phyloP scores from a whole-genome alignment of 2,797 vertebrate species.

The Leptoclinus maculatus region DNA sequence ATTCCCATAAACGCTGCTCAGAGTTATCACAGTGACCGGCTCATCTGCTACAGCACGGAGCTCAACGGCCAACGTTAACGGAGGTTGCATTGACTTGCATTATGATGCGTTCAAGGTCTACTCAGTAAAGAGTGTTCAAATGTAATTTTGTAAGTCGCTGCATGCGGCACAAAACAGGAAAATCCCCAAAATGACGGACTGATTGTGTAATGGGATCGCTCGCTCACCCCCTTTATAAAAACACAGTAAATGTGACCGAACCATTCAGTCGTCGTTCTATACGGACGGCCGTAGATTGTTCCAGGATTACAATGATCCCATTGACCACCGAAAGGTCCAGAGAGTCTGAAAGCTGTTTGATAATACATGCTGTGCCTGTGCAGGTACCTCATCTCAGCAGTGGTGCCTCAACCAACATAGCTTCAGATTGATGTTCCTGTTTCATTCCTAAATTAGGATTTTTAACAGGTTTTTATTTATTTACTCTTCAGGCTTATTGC shows the following conservation, averaged over 20 bases:
- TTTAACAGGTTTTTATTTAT: not conserved
- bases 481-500: not conserved
- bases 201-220: not conserved
- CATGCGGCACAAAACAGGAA: not conserved
- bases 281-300: slow-evolving; percentile 30
- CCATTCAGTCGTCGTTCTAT: not conserved
- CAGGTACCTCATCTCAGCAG: slow-evolving; percentile 24
- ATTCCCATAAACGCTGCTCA: too few species aligned
- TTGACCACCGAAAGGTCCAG: slow-evolving; percentile 32
- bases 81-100: too few species aligned
- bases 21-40: too few species aligned
- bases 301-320: slow-evolving; percentile 33
- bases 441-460: not conserved
- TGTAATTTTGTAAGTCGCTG: not conserved
- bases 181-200: not conserved
- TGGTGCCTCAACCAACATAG: too few species aligned
- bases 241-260: slow-evolving; percentile 4
- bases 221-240: not conserved
- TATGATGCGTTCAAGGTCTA: too few species aligned
- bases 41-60: too few species aligned
- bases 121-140: too few species aligned
- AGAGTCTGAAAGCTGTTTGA: slow-evolving; percentile 26
- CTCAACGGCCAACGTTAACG: too few species aligned
- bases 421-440: not conserved
- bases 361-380: slow-evolving; percentile 3